Conservation (phyloP, 2,797 vertebrate genomes). For the Pteronotus mesoamericanus region DNA sequence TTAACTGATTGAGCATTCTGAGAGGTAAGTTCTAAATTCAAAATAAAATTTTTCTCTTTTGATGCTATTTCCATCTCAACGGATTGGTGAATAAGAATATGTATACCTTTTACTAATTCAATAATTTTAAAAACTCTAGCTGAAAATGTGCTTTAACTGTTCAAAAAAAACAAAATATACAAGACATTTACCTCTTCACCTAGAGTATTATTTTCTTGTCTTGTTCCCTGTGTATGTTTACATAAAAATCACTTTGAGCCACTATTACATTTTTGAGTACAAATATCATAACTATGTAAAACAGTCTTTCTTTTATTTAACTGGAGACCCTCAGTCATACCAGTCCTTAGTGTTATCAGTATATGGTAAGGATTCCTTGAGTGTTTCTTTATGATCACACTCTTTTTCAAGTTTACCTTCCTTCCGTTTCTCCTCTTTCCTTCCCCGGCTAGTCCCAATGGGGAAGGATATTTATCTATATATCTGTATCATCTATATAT, state of each 20-base stretch:
- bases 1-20: neutral
- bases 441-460: neutral
- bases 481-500: neutral
- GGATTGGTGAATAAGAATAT: neutral
- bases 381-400: neutral
- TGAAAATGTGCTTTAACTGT: neutral
- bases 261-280: neutral
- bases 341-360: rapidly evolving
- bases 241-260: neutral
- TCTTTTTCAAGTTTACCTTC: neutral
- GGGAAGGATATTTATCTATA: neutral
- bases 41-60: neutral
- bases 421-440: neutral
- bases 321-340: no score
- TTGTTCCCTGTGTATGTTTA: neutral
- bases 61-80: neutral
- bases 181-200: neutral
- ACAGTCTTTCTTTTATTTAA: neutral
- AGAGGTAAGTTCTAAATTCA: neutral
- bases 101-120: neutral
- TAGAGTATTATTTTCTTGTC: neutral
- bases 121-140: neutral
- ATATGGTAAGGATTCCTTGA: no score
- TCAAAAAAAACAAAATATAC: neutral
- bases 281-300: neutral